A percentile compares a stretch with the other conserved stretches of the same genome.
phyloP scores from a whole-genome alignment of 2,797 vertebrate genomes.

The Diplodus puntazzo region DNA sequence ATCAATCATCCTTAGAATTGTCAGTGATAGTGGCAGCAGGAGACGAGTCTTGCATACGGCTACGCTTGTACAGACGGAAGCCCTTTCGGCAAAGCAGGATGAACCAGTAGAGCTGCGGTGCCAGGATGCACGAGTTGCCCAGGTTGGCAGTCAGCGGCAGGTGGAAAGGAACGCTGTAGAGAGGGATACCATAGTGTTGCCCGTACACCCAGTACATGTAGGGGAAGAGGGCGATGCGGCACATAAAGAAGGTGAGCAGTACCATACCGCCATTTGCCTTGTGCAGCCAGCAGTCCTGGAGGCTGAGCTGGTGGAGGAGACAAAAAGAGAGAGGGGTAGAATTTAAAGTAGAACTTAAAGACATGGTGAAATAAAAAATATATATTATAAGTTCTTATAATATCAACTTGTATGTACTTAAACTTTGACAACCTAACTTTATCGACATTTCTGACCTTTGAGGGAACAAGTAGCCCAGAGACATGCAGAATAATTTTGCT shows the following conservation, averaged over 20 bases:
- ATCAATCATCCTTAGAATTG: conserved; percentile 77
- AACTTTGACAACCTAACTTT: no score
- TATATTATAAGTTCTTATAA: neutral
- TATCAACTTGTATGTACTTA: no score
- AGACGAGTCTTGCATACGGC: conserved; percentile 53
- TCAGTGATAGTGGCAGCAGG: conserved; percentile 42
- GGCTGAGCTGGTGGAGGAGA: conserved; percentile 79
- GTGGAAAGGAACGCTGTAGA: conserved; percentile 91
- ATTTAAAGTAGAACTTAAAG: neutral
- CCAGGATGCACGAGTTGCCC: conserved; percentile 91
- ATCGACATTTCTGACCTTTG: neutral
- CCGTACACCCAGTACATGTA: conserved; percentile 96
- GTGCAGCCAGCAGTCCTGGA: conserved; percentile 93
- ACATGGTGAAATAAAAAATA: neutral
- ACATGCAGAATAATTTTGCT: neutral
- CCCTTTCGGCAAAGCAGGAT: conserved; percentile 94
- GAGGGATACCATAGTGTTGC: conserved; percentile 87
- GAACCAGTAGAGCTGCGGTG: conserved; percentile 99
- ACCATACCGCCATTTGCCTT: conserved; percentile 93
- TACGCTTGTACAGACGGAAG: conserved; percentile 88
- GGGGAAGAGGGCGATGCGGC: conserved; percentile 96
- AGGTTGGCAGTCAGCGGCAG: conserved; percentile 92
- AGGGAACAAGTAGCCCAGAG: neutral
- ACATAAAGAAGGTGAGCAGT: conserved; percentile 93
- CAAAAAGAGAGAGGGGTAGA: neutral